Evolutionary conservation across 2,888 invertebrate genomes (phyloP).

Genomic region (Drosophila phalerata): DNA sequence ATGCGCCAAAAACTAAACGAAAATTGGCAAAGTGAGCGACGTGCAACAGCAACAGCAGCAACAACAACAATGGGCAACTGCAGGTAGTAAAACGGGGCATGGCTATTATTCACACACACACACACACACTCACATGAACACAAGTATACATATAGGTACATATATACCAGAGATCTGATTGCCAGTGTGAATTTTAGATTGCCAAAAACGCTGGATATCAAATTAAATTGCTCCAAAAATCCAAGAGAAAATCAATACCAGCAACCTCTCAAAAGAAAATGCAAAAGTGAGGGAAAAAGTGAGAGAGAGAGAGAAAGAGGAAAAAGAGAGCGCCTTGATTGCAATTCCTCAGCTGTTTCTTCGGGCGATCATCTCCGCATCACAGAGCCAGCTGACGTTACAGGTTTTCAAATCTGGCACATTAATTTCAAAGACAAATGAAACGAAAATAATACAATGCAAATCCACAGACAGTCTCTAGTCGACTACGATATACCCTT

Average conservation of each 20-base stretch:
- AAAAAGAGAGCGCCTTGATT: constrained; percentile 49
- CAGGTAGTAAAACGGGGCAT: constrained; percentile 56
- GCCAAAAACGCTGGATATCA: constrained; percentile 47
- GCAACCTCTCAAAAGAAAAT: not conserved
- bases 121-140: not conserved
- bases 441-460: constrained; percentile 70
- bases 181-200: constrained; percentile 30
- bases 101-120: constrained; percentile 42
- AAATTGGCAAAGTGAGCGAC: constrained; percentile 63
- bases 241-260: constrained; percentile 63
- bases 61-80: constrained; percentile 33
- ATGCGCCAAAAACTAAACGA: constrained; percentile 37
- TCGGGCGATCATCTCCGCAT: constrained; percentile 56
- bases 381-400: constrained; percentile 63
- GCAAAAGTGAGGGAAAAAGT: not conserved
- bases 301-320: not conserved
- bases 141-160: not conserved
- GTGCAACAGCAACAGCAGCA: constrained; percentile 45
- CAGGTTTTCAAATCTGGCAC: constrained; percentile 82
- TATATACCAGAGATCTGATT: constrained; percentile 20
- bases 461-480: not conserved
- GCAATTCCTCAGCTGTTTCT: constrained; percentile 64
- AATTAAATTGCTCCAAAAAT: constrained; percentile 50
- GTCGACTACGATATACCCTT: constrained; percentile 47
- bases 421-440: constrained; percentile 76